Evolutionary conservation across 37 sponge, comb jelly and placozoan genomes (phyloP).

Genomic region (Geodia barretti): DNA sequence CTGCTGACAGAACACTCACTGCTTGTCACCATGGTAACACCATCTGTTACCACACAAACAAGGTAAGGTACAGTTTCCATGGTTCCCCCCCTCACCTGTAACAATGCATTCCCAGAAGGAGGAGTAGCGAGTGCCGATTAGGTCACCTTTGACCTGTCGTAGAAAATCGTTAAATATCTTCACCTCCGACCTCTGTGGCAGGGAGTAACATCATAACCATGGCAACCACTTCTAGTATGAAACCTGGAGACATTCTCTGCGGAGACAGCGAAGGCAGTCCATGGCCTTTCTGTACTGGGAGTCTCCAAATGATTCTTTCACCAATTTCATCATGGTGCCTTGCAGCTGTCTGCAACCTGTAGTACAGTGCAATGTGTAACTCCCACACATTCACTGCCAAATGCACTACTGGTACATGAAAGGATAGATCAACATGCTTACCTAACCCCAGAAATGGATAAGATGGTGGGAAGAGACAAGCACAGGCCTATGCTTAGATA

Average conservation of each 20-base stretch:
- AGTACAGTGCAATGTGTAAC: background rate
- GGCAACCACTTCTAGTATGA: background rate
- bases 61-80: too few species aligned
- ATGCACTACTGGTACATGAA: too few species aligned
- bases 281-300: constrained; percentile 73
- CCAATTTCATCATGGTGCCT: constrained; percentile 54
- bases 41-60: background rate
- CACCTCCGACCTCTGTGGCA: constrained; percentile 48
- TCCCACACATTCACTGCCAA: background rate
- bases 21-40: constrained; percentile 52
- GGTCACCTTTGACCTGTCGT: constrained; percentile 50
- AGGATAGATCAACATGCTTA: background rate
- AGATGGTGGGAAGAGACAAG: too few species aligned
- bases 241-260: constrained; percentile 69
- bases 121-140: constrained; percentile 64
- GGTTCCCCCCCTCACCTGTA: constrained; percentile 20
- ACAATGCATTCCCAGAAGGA: constrained; percentile 71
- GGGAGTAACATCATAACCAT: too few species aligned
- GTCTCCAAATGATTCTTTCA: constrained; percentile 86
- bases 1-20: constrained; percentile 49
- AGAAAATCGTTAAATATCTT: constrained; percentile 74
- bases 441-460: background rate
- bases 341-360: constrained; percentile 81
- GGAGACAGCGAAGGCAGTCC: constrained; percentile 64
- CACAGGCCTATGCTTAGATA: too few species aligned